These are phyloP conservation scores for Caerostris extrusa DNA, from an alignment of 1,140 invertebrate species.

Conservation along the genomic window DNA sequence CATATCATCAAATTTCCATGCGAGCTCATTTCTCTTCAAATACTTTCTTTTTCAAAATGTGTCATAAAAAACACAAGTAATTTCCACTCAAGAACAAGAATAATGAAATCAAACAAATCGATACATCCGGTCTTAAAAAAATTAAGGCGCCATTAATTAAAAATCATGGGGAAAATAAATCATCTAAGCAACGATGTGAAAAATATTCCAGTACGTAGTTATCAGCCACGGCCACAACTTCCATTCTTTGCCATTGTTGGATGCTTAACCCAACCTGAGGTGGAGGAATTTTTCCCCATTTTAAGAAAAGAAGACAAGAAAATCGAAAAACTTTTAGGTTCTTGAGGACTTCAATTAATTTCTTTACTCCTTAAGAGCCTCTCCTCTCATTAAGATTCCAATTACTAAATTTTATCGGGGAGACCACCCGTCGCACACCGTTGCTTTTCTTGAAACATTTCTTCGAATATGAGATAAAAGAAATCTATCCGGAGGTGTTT, in stretches of 20 bases:
- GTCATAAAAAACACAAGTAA: background rate
- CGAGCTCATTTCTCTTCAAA: background rate
- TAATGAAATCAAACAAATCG: constrained; percentile 11
- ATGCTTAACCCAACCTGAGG: background rate
- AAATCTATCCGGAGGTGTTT: background rate
- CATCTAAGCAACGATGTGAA: background rate
- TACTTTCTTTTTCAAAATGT: background rate
- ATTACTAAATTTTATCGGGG: constrained; percentile 4
- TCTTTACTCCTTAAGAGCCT: background rate
- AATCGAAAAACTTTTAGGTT: background rate
- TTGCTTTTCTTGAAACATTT: background rate
- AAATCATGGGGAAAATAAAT: background rate
- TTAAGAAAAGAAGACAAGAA: background rate
- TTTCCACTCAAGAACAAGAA: background rate
- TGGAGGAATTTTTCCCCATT: background rate
- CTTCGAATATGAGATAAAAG: background rate
- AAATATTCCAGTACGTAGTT: background rate
- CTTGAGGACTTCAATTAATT: background rate
- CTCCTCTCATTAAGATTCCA: background rate
- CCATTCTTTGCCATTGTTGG: background rate
- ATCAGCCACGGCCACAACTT: background rate
- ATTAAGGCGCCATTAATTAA: background rate
- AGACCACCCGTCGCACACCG: background rate
- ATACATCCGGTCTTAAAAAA: background rate
- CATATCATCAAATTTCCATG: no score